phyloP scores from a whole-genome alignment of 2,113 vertebrate genomes.

The Gambusia affinis region DNA sequence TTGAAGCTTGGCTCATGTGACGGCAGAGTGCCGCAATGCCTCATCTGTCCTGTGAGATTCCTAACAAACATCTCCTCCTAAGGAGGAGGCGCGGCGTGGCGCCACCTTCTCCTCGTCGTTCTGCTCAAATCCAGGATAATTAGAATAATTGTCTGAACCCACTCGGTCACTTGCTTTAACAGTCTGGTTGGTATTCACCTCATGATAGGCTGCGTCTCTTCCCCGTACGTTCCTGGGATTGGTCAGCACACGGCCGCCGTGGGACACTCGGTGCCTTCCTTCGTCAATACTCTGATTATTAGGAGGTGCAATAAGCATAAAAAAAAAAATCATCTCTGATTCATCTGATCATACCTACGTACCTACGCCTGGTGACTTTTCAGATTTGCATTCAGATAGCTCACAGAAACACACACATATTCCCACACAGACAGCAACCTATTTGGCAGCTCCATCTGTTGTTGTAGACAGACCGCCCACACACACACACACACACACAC shows the following conservation, averaged over 20 bases:
- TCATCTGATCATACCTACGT: conserved; percentile 32
- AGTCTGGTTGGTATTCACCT: conserved; percentile 54
- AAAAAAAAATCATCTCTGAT: conserved; percentile 24
- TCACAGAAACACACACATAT: conserved; percentile 27
- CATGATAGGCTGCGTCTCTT: conserved; percentile 41
- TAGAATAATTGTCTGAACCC: conserved; percentile 48
- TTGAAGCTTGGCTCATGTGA: conserved; percentile 69
- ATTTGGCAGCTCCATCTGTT: conserved; percentile 60
- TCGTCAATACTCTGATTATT: conserved; percentile 54
- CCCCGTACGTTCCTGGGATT: conserved; percentile 27
- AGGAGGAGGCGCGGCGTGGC: conserved; percentile 23
- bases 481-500: conserved; percentile 21
- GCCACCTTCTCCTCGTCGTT: background rate
- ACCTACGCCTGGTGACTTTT: conserved; percentile 40
- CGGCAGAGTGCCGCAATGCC: conserved; percentile 75
- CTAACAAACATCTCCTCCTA: conserved; percentile 68
- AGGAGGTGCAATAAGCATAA: conserved; percentile 65
- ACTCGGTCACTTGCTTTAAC: conserved; percentile 47
- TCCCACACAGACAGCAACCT: conserved; percentile 26
- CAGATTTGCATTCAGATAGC: conserved; percentile 55
- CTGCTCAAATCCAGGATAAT: conserved; percentile 49
- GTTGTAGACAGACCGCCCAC: conserved; percentile 44
- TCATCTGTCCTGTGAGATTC: conserved; percentile 72
- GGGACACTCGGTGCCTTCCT: conserved; percentile 35
- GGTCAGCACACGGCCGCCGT: conserved; percentile 14